Percentiles rank a stretch among this genome's conserved stretches.
These are phyloP conservation scores for Hirtodrosophila alboralis DNA, from an alignment of 2,888 invertebrate genomes.

Conservation along the genomic window DNA sequence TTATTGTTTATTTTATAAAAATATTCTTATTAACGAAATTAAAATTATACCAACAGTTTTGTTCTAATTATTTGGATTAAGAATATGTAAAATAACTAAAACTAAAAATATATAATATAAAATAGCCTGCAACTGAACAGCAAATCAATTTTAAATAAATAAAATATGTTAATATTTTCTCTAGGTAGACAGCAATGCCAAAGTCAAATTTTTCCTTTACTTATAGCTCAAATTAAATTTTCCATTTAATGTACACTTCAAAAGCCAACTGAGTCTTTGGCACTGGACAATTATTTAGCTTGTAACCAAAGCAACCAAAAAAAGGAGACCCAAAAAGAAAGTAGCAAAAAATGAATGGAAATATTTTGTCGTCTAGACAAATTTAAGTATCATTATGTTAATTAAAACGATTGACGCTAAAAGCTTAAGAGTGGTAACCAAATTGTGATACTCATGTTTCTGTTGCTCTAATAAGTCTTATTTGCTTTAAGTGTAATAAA, in stretches of 20 bases:
- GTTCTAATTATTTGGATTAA: too few species aligned
- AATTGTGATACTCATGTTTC: slow-evolving; percentile 2
- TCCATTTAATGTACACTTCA: not conserved
- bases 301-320: slow-evolving; percentile 2
- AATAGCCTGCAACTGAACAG: too few species aligned
- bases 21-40: too few species aligned
- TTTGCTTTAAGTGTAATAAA: not conserved
- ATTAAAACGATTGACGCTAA: slow-evolving; percentile 47
- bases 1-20: too few species aligned
- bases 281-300: not conserved
- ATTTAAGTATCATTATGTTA: slow-evolving; percentile 63
- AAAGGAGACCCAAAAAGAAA: slow-evolving; percentile 11
- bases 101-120: too few species aligned
- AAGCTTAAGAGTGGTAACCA: not conserved
- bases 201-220: too few species aligned
- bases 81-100: too few species aligned
- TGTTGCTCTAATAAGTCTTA: not conserved
- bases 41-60: too few species aligned
- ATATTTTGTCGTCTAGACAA: slow-evolving; percentile 63
- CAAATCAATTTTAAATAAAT: too few species aligned
- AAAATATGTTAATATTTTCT: too few species aligned
- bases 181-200: too few species aligned
- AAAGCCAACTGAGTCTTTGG: not conserved
- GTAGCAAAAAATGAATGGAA: slow-evolving; percentile 13
- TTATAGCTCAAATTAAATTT: too few species aligned